These are phyloP conservation scores for Callospermophilus lateralis DNA, from an alignment of 2,113 vertebrate genomes.

Conservation along the genomic window DNA sequence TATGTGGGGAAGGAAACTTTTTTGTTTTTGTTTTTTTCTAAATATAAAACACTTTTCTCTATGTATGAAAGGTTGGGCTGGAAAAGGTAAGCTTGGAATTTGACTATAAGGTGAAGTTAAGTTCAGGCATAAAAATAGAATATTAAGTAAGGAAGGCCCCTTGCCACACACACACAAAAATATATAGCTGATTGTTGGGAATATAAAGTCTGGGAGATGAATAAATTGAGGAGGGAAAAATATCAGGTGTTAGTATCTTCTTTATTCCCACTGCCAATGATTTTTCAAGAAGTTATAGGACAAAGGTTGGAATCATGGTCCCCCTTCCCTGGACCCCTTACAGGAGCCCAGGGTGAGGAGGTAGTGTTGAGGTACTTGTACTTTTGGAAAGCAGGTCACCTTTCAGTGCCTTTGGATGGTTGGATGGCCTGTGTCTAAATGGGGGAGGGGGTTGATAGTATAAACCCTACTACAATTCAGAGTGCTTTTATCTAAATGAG, in stretches of 20 bases:
- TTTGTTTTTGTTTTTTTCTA: neutral
- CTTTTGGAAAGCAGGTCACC: accelerated
- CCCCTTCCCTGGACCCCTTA: neutral
- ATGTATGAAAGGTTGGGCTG: neutral
- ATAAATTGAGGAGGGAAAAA: neutral
- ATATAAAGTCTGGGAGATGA: neutral
- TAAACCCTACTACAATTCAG: neutral
- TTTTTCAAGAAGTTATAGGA: neutral
- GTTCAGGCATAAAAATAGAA: neutral
- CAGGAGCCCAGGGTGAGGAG: neutral
- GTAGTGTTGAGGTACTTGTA: accelerated
- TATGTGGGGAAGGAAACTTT: neutral
- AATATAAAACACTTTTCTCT: neutral
- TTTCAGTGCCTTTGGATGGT: neutral
- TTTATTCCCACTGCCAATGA: neutral
- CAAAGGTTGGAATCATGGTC: neutral
- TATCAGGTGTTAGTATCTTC: neutral
- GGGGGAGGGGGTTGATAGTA: neutral
- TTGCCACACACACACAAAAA: neutral
- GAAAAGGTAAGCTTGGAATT: neutral
- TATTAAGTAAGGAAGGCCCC: neutral
- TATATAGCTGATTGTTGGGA: neutral
- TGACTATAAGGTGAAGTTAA: neutral
- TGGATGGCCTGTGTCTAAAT: neutral
- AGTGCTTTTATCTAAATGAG: conserved; percentile 53